Evolutionary conservation across 2,888 invertebrate genomes (phyloP).

Genomic region (Rhingia rostrata): DNA sequence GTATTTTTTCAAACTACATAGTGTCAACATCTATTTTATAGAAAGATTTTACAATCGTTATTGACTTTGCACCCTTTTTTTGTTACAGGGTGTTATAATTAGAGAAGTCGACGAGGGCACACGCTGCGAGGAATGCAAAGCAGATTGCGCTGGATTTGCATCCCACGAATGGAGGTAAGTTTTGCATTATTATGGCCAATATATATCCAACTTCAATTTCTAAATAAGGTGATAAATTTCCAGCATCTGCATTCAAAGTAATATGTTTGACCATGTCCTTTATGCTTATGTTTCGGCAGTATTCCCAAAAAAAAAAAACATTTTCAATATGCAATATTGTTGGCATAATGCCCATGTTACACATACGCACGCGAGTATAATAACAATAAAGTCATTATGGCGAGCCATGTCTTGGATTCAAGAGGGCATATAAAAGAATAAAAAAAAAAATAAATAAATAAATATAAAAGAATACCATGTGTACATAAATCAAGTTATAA

Average conservation of each 20-base stretch:
- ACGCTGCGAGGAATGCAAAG: conserved; percentile 92
- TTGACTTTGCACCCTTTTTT: conserved; percentile 20
- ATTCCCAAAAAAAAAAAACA: conserved; percentile 27
- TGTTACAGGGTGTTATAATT: conserved; percentile 91
- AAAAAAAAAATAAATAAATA: no score
- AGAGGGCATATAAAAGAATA: no score
- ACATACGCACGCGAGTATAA: background rate
- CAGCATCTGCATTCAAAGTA: background rate
- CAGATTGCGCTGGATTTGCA: conserved; percentile 91
- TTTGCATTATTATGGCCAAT: background rate
- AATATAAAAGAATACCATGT: no score
- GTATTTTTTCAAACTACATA: background rate
- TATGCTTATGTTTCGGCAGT: conserved; percentile 22
- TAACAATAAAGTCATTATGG: background rate
- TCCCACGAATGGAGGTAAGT: conserved; percentile 95
- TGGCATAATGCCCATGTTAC: conserved; percentile 44
- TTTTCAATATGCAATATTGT: conserved; percentile 24
- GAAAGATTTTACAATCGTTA: background rate
- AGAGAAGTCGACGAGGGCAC: conserved; percentile 93
- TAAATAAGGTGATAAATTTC: background rate
- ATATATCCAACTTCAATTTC: background rate
- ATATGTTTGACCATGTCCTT: conserved; percentile 15
- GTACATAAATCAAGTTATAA: no score
- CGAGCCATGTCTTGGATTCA: background rate
- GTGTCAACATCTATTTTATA: background rate